A percentile compares a stretch with the other conserved stretches of the same genome.
Conservation (phyloP, 2,888 invertebrate species). For the Nemotelus pantherinus region DNA sequence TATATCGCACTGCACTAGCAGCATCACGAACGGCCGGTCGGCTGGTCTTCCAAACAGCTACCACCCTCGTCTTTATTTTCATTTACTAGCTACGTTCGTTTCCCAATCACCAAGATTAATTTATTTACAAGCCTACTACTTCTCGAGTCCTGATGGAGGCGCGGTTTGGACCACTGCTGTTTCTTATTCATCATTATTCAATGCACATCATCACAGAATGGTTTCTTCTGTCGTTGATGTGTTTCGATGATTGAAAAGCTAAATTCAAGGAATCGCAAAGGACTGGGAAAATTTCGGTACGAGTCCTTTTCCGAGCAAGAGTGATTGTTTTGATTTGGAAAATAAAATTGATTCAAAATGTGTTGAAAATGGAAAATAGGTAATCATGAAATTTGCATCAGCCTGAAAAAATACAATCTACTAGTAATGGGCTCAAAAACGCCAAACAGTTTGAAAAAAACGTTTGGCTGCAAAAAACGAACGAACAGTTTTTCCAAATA, state of each 20-base stretch:
- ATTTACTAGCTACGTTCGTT: not conserved
- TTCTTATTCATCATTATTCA: constrained; percentile 1
- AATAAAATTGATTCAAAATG: too few relatives aligned
- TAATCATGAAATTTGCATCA: too few relatives aligned
- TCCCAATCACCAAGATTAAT: constrained; percentile 49
- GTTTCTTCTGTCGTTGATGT: not conserved
- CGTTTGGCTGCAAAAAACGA: too few relatives aligned
- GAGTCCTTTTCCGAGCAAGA: too few relatives aligned
- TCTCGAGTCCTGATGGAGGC: constrained; percentile 6
- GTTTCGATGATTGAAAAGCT: constrained; percentile 8
- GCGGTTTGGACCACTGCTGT: not conserved
- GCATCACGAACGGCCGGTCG: not conserved
- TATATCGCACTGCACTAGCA: not conserved
- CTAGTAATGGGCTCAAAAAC: too few relatives aligned
- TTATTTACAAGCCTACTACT: constrained; percentile 39
- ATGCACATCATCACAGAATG: not conserved
- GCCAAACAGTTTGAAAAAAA: too few relatives aligned
- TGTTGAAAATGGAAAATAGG: too few relatives aligned
- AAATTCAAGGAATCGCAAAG: not conserved
- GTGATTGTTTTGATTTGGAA: too few relatives aligned
- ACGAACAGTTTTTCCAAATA: too few relatives aligned
- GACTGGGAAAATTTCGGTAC: too few relatives aligned
- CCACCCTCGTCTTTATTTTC: constrained; percentile 37
- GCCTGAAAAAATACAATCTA: too few relatives aligned
- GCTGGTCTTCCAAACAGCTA: not conserved